These are phyloP conservation scores for Pagetopsis macropterus DNA, from an alignment of 2,797 vertebrate species.

Conservation along the genomic window DNA sequence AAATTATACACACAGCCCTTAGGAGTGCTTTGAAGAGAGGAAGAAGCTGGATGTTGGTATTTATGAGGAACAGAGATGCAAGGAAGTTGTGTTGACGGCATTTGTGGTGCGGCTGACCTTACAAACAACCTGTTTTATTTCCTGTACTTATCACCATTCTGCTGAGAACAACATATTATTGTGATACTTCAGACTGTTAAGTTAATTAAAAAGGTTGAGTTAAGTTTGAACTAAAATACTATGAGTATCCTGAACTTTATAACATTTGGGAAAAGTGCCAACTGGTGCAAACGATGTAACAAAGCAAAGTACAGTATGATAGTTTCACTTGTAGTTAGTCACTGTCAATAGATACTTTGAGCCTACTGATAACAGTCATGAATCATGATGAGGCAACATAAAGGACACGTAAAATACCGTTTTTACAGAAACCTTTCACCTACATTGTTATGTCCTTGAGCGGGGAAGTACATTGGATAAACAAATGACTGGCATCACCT, in stretches of 20 bases:
- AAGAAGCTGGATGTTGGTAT: slow-evolving; percentile 57
- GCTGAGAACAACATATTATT: slow-evolving; percentile 1
- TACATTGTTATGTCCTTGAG: slow-evolving; percentile 16
- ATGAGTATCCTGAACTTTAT: background rate
- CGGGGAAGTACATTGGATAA: background rate
- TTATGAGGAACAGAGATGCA: slow-evolving; percentile 53
- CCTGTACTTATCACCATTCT: slow-evolving; percentile 2
- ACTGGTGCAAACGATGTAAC: slow-evolving; percentile 26
- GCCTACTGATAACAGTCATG: slow-evolving; percentile 2
- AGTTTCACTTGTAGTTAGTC: slow-evolving; percentile 19
- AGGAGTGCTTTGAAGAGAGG: slow-evolving; percentile 55
- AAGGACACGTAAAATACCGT: background rate
- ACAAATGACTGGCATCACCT: slow-evolving; percentile 2
- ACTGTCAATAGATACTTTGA: slow-evolving; percentile 20
- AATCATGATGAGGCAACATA: slow-evolving; percentile 14
- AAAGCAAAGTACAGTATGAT: slow-evolving; percentile 29
- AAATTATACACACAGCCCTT: slow-evolving; percentile 56
- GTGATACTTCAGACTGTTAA: background rate
- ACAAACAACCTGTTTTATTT: slow-evolving; percentile 42
- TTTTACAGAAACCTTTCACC: slow-evolving; percentile 16
- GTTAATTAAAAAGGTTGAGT: background rate
- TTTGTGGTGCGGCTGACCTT: slow-evolving; percentile 14
- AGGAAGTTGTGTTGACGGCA: slow-evolving; percentile 26
- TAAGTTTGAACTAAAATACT: slow-evolving; percentile 9
- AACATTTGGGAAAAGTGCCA: slow-evolving; percentile 8